Conservation (phyloP, 2,797 vertebrate species). For the Falco concolor region DNA sequence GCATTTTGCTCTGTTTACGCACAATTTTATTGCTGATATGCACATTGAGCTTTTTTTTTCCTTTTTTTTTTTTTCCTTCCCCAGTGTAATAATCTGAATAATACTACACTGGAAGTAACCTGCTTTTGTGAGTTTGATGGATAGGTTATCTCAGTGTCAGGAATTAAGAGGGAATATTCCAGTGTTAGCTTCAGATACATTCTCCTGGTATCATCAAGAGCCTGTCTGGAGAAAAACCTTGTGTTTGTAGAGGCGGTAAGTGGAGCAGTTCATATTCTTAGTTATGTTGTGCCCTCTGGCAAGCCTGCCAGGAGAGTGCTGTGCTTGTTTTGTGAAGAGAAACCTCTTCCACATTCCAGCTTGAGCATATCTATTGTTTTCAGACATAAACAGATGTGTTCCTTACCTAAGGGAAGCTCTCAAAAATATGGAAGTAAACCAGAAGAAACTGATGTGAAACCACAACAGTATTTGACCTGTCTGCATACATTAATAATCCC, state of each 20-base stretch:
- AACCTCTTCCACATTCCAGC: conserved; percentile 65
- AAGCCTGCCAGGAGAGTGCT: conserved; percentile 61
- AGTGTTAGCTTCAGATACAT: conserved; percentile 37
- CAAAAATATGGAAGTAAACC: conserved; percentile 68
- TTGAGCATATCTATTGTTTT: conserved; percentile 57
- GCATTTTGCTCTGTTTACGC: background rate
- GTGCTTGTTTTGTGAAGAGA: conserved; percentile 65
- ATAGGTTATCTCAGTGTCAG: background rate
- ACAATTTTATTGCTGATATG: background rate
- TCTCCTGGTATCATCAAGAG: conserved; percentile 23
- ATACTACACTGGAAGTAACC: background rate
- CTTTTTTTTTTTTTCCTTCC: background rate
- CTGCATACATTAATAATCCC: conserved; percentile 59
- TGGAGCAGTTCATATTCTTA: conserved; percentile 70
- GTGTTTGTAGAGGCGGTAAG: conserved; percentile 60
- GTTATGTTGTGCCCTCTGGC: conserved; percentile 65
- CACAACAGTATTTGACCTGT: conserved; percentile 61
- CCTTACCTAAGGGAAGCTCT: conserved; percentile 68
- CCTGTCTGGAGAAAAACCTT: conserved; percentile 50
- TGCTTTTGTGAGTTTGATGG: background rate
- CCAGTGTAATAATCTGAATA: background rate
- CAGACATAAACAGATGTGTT: conserved; percentile 64
- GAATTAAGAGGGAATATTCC: background rate
- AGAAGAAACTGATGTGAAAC: conserved; percentile 67
- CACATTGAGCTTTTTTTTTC: background rate